Evolutionary conservation across 2,888 invertebrate species (phyloP).

Genomic region (Rhingia campestris): DNA sequence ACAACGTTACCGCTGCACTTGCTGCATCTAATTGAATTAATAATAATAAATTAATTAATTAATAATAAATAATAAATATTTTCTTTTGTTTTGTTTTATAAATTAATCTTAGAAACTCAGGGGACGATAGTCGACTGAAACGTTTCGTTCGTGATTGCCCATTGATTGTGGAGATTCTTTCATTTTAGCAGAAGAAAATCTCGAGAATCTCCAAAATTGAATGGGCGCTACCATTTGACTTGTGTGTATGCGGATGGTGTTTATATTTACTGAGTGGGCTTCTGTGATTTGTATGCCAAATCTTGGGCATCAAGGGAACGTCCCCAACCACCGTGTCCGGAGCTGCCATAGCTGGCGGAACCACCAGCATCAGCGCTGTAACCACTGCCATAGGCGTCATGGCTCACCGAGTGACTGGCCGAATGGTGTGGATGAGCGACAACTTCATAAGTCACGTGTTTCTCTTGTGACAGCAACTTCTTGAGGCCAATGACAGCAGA

Average conservation of each 20-base stretch:
- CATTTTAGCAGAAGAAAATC: slow-evolving; percentile 68
- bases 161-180: slow-evolving; percentile 17
- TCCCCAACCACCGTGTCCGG: slow-evolving; percentile 89
- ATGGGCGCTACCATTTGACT: slow-evolving; percentile 50
- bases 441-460: slow-evolving; percentile 94
- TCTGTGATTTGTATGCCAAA: slow-evolving; percentile 91
- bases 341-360: slow-evolving; percentile 86
- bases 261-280: slow-evolving; percentile 81
- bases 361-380: slow-evolving; percentile 85
- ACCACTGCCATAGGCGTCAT: slow-evolving; percentile 85
- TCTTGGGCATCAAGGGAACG: slow-evolving; percentile 89
- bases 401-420: slow-evolving; percentile 87
- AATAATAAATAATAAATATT: slow-evolving; percentile 65
- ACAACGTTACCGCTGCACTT: slow-evolving; percentile 48
- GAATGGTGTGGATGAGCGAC: slow-evolving; percentile 93
- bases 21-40: slow-evolving; percentile 59
- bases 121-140: slow-evolving; percentile 44
- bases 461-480: slow-evolving; percentile 91
- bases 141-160: slow-evolving; percentile 36
- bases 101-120: slow-evolving; percentile 53
- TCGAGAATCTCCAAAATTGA: slow-evolving; percentile 20
- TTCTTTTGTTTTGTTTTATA: slow-evolving; percentile 44
- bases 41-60: slow-evolving; percentile 63
- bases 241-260: slow-evolving; percentile 5
- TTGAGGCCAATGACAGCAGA: slow-evolving; percentile 93